phyloP scores from a whole-genome alignment of 30 jellyfish, hydroid and myxozoan species.

The Sanderia malayensis region DNA sequence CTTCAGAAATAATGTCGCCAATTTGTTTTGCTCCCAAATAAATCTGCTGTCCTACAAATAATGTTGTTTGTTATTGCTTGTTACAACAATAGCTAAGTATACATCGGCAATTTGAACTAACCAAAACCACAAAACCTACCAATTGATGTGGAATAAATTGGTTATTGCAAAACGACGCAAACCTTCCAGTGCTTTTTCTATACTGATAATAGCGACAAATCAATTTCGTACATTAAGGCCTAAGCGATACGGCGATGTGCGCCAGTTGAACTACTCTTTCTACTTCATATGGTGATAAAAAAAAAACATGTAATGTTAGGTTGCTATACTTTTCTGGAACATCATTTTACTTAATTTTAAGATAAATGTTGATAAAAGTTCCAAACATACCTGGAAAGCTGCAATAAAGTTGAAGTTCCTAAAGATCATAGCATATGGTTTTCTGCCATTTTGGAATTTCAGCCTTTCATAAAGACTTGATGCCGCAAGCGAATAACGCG shows the following conservation, averaged over 20 bases:
- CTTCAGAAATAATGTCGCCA: no score
- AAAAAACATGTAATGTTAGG: background rate
- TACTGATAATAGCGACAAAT: no score
- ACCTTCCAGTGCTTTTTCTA: no score
- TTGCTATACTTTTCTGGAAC: background rate
- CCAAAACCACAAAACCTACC: no score
- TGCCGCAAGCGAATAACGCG: background rate
- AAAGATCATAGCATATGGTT: background rate
- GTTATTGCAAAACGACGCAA: no score
- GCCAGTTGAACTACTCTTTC: background rate
- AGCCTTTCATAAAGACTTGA: background rate
- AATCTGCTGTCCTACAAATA: no score
- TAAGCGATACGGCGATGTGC: background rate
- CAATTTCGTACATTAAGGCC: no score
- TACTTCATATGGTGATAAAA: background rate
- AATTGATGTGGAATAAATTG: background rate
- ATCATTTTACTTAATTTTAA: background rate
- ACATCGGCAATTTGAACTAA: no score
- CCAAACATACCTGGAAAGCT: background rate
- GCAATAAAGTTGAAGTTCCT: background rate
- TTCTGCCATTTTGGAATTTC: slow-evolving; percentile 4
- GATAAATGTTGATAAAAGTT: background rate
- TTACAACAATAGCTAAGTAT: no score
- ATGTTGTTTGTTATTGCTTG: no score
- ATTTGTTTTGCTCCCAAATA: no score